Evolutionary conservation across 1,140 invertebrate genomes (phyloP).

Genomic region (Sycophila sp.): DNA sequence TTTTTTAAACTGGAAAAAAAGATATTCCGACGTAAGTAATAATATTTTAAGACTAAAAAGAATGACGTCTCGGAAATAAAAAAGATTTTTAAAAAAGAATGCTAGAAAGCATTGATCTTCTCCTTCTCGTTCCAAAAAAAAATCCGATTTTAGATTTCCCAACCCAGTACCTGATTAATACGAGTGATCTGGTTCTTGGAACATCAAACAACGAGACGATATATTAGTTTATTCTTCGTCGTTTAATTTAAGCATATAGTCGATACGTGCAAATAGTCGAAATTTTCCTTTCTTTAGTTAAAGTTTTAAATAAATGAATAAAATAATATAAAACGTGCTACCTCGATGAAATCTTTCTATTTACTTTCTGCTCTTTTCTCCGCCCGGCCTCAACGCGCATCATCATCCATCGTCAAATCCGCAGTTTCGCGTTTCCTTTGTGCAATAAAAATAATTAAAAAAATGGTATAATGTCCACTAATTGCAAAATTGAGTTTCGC

Average conservation of each 20-base stretch:
- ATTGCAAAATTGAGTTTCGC: background rate
- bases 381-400: background rate
- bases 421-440: constrained; percentile 17
- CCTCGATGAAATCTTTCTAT: constrained; percentile 25
- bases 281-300: constrained; percentile 31
- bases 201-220: constrained; percentile 21
- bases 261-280: constrained; percentile 32
- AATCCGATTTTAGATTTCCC: no score
- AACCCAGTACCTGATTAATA: constrained; percentile 39
- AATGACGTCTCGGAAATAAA: background rate
- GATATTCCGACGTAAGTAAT: constrained; percentile 4
- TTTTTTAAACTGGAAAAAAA: background rate
- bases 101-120: constrained; percentile 7
- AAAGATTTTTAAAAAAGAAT: constrained; percentile 1
- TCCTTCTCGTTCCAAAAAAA: constrained; percentile 11
- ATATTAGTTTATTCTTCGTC: constrained; percentile 17
- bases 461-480: background rate
- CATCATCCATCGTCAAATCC: constrained; percentile 17
- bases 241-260: constrained; percentile 25
- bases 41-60: constrained; percentile 30
- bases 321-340: constrained; percentile 35
- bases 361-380: background rate
- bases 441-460: constrained; percentile 27
- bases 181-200: constrained; percentile 28
- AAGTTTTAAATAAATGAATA: no score